These are phyloP conservation scores for Zaprionus davidi DNA, from an alignment of 1,140 invertebrate species.

Conservation along the genomic window DNA sequence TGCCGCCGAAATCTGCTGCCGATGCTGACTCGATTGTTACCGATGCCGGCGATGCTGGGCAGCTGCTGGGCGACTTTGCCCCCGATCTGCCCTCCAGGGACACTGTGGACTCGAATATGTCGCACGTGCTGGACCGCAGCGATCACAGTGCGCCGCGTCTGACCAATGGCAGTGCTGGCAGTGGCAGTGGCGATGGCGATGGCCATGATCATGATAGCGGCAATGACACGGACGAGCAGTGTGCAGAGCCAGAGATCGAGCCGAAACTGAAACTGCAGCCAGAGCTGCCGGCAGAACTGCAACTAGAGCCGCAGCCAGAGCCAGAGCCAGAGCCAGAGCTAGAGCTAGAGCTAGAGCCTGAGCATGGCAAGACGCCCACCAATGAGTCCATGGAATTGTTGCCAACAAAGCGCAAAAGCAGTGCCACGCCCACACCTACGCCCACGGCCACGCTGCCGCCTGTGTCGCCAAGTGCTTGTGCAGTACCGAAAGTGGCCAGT, in stretches of 20 bases:
- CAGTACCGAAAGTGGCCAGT: constrained; percentile 46
- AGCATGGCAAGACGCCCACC: constrained; percentile 64
- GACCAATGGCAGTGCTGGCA: constrained; percentile 39
- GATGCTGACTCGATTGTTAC: constrained; percentile 86
- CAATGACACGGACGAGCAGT: constrained; percentile 77
- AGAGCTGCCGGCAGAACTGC: constrained; percentile 14
- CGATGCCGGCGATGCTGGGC: constrained; percentile 75
- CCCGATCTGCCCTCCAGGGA: constrained; percentile 88
- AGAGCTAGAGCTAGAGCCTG: constrained; percentile 1
- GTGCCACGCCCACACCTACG: neutral
- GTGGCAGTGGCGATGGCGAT: constrained; percentile 19
- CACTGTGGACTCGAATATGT: constrained; percentile 87
- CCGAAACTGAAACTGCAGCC: constrained; percentile 8
- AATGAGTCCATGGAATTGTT: constrained; percentile 41
- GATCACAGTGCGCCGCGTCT: constrained; percentile 61
- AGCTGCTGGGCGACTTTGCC: constrained; percentile 85
- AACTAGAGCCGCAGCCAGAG: constrained; percentile 1
- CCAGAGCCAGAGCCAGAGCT: constrained; percentile 7
- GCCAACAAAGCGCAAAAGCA: constrained; percentile 14
- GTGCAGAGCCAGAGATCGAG: constrained; percentile 57
- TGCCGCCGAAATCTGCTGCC: constrained; percentile 85
- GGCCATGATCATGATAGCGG: constrained; percentile 65
- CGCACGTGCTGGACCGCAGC: constrained; percentile 82
- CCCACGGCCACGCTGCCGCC: constrained; percentile 3
- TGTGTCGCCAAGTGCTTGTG: neutral